phyloP scores from a whole-genome alignment of 2,888 invertebrate species.

The Drosophila anceps region DNA sequence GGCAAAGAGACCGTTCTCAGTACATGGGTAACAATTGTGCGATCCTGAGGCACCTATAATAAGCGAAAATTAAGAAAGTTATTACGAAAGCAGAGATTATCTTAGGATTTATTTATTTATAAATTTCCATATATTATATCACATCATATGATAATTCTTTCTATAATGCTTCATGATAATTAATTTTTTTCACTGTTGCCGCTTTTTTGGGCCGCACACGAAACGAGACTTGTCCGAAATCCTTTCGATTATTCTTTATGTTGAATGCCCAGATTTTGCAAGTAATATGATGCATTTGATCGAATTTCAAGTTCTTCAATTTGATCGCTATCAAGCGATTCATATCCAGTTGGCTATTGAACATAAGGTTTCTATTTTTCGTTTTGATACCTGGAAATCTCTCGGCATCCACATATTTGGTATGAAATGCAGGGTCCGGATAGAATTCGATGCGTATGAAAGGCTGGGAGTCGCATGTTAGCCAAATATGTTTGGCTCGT shows the following conservation, averaged over 20 bases:
- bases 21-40: constrained; percentile 94
- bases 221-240: constrained; percentile 21
- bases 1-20: constrained; percentile 95
- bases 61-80: neutral
- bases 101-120: neutral
- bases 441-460: constrained; percentile 16
- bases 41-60: constrained; percentile 92
- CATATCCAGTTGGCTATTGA: constrained; percentile 23
- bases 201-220: neutral
- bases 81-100: too few relatives aligned
- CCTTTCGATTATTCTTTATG: constrained; percentile 27
- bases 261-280: constrained; percentile 64
- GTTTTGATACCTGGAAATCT: neutral
- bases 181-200: too few relatives aligned
- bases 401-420: constrained; percentile 38
- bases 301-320: constrained; percentile 29
- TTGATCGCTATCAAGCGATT: constrained; percentile 64
- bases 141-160: neutral
- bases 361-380: neutral
- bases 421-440: constrained; percentile 44
- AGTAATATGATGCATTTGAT: constrained; percentile 14
- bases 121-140: neutral
- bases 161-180: neutral
- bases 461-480: constrained; percentile 37
- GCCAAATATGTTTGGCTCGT: constrained; percentile 46